A percentile compares a stretch with the other conserved stretches of the same genome.
These are phyloP conservation scores for Cheilosia vulpina DNA, from an alignment of 2,888 invertebrate genomes.

Conservation along the genomic window DNA sequence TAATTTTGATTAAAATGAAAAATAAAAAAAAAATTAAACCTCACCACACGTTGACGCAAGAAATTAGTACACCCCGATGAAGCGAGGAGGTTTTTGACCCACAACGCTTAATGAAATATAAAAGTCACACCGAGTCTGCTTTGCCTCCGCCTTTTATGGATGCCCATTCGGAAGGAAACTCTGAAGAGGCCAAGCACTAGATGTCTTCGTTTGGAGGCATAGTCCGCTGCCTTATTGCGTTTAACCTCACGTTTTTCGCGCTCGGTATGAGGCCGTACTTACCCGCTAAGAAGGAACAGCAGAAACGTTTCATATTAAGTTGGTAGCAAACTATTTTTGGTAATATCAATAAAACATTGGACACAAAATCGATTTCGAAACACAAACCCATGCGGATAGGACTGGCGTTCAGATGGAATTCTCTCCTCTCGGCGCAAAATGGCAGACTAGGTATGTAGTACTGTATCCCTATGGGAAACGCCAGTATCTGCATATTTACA, in stretches of 20 bases:
- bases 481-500: constrained; percentile 58
- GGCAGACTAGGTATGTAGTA: not conserved
- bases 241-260: constrained; percentile 64
- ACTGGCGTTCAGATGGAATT: constrained; percentile 14
- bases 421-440: constrained; percentile 4
- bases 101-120: constrained; percentile 43
- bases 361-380: constrained; percentile 57
- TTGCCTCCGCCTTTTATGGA: not conserved
- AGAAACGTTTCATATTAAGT: constrained; percentile 65
- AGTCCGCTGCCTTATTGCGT: constrained; percentile 32
- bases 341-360: constrained; percentile 73
- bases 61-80: constrained; percentile 49
- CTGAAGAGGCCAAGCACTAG: constrained; percentile 5
- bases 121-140: constrained; percentile 17
- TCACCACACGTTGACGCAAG: constrained; percentile 34
- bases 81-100: constrained; percentile 60
- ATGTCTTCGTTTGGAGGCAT: constrained; percentile 19
- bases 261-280: constrained; percentile 41
- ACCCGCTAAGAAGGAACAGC: not conserved
- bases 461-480: constrained; percentile 52
- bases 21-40: not conserved
- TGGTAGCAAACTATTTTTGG: constrained; percentile 74
- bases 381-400: constrained; percentile 9
- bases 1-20: constrained; percentile 73
- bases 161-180: not conserved